phyloP scores from a whole-genome alignment of 2,888 invertebrate species.

The Eutolmus rufibarbis region DNA sequence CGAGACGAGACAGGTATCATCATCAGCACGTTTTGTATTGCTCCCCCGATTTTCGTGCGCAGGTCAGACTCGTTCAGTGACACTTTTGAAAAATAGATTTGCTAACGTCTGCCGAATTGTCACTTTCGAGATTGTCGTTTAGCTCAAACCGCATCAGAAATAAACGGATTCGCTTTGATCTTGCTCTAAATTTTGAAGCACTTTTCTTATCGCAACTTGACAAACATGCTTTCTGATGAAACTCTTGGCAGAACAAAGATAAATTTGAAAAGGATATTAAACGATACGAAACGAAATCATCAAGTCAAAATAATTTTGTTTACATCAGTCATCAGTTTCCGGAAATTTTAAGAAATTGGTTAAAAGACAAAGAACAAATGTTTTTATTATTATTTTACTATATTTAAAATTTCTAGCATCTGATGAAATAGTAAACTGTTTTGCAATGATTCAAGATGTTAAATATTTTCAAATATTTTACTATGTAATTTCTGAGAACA shows the following conservation, averaged over 20 bases:
- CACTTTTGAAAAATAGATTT: neutral
- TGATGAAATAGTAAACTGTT: neutral
- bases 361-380: neutral
- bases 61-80: neutral
- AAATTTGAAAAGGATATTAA: neutral
- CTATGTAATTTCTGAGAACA: no score
- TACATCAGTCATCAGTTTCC: neutral
- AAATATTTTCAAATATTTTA: no score
- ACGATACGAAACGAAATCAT: neutral
- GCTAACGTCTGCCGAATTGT: neutral
- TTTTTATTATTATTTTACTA: neutral
- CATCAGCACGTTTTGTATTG: neutral
- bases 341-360: neutral
- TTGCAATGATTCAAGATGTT: no score
- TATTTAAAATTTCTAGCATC: no score
- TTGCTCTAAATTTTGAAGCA: neutral
- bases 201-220: neutral
- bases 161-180: neutral
- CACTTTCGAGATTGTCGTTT: neutral
- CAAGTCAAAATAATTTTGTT: neutral
- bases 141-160: neutral
- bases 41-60: neutral
- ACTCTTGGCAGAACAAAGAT: neutral
- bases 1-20: neutral
- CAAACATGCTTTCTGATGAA: neutral